Evolutionary conservation across 2,113 vertebrate species (phyloP).

Genomic region (Clarias magur): DNA sequence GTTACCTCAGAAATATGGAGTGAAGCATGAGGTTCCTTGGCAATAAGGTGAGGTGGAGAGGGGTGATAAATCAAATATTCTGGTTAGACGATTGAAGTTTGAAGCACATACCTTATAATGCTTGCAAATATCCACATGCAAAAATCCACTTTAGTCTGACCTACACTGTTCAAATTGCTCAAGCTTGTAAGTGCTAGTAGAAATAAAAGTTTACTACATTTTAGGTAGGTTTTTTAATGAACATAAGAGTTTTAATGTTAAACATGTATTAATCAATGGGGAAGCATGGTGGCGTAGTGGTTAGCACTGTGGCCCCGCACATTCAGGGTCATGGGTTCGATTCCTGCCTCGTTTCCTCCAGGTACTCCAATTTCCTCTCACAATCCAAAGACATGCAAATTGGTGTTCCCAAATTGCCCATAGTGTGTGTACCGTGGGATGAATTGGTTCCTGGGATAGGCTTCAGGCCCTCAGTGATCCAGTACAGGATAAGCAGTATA

Average conservation of each 20-base stretch:
- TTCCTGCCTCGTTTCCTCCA: too few species aligned
- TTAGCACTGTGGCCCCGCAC: too few species aligned
- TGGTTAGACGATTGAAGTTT: not conserved
- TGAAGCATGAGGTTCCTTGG: slow-evolving; percentile 77
- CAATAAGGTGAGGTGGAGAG: slow-evolving; percentile 49
- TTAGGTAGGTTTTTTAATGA: not conserved
- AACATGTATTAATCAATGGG: too few species aligned
- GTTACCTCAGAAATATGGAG: slow-evolving; percentile 83
- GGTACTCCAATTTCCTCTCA: too few species aligned
- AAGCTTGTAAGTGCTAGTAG: not conserved
- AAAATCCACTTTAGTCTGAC: not conserved
- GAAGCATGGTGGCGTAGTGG: too few species aligned
- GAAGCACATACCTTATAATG: not conserved
- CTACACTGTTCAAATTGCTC: not conserved
- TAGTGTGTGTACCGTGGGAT: too few species aligned
- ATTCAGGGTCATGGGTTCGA: too few species aligned
- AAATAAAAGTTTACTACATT: not conserved
- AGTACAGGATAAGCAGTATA: too few species aligned
- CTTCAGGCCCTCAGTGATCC: too few species aligned
- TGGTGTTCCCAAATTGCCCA: too few species aligned
- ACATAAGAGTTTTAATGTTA: not conserved
- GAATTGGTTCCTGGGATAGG: too few species aligned
- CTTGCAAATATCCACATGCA: not conserved
- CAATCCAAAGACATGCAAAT: too few species aligned
- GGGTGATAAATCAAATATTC: slow-evolving; percentile 12